Percentiles rank a stretch among this genome's conserved stretches.
These are phyloP conservation scores for Heliornis fulica DNA, from an alignment of 2,113 vertebrate genomes.

Conservation along the genomic window DNA sequence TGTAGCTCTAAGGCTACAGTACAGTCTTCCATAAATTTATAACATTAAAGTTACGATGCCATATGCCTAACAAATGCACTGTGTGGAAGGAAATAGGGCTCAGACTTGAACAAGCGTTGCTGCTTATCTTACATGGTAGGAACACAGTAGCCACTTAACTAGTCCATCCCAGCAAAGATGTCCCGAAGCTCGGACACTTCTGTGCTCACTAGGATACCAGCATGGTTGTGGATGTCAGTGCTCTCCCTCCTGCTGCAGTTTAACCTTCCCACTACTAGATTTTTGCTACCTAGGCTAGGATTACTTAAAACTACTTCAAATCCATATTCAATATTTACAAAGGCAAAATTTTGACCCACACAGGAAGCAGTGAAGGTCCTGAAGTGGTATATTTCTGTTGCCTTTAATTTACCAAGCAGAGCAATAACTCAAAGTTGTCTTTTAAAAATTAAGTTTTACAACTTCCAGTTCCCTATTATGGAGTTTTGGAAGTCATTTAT, in stretches of 20 bases:
- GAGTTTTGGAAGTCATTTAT: neutral
- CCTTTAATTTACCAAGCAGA: constrained; percentile 24
- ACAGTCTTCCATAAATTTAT: constrained; percentile 59
- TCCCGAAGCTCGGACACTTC: constrained; percentile 16
- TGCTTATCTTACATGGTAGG: constrained; percentile 22
- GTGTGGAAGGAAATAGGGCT: constrained; percentile 57
- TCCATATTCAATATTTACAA: neutral
- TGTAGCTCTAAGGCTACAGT: constrained; percentile 32
- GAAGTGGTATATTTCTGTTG: neutral
- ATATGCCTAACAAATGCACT: constrained; percentile 60
- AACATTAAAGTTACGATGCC: constrained; percentile 45
- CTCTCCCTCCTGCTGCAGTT: neutral
- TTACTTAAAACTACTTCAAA: neutral
- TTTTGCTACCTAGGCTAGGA: neutral
- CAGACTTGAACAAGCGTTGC: neutral
- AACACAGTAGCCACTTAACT: neutral
- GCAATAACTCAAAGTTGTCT: constrained; percentile 39
- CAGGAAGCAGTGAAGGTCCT: neutral
- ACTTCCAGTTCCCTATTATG: neutral
- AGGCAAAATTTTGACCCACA: neutral
- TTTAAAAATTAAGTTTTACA: neutral
- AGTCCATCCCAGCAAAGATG: neutral
- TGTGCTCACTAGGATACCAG: neutral
- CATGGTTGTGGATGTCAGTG: neutral
- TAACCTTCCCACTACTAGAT: neutral